These are phyloP conservation scores for Notothenia rossii DNA, from an alignment of 2,113 vertebrate species.

Conservation along the genomic window DNA sequence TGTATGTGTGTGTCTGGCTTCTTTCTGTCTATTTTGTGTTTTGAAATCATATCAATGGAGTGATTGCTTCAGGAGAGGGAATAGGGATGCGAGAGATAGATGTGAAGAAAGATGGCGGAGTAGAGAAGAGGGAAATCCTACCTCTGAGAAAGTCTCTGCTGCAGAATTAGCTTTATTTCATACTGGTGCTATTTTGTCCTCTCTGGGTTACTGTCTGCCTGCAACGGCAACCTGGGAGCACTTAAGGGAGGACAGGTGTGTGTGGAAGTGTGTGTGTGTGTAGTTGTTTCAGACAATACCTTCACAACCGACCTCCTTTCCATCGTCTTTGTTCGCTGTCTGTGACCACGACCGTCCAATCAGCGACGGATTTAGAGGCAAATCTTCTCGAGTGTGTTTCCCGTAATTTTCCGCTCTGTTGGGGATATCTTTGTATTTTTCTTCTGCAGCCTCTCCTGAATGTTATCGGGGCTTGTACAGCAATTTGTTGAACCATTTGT, in stretches of 20 bases:
- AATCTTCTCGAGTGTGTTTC: conserved; percentile 40
- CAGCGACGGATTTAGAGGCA: conserved; percentile 12
- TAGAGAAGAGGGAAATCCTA: conserved; percentile 32
- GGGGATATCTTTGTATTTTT: conserved; percentile 55
- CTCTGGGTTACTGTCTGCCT: conserved; percentile 51
- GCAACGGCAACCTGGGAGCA: conserved; percentile 48
- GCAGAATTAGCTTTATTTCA: conserved; percentile 80
- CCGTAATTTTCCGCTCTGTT: conserved; percentile 44
- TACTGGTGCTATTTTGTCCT: conserved; percentile 79
- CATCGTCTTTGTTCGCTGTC: conserved; percentile 12
- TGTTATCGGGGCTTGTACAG: conserved; percentile 41
- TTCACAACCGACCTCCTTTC: conserved; percentile 6
- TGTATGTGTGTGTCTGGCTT: conserved; percentile 52
- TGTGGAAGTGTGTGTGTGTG: conserved; percentile 9
- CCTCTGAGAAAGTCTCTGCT: conserved; percentile 58
- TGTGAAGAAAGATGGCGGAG: neutral
- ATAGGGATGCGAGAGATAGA: conserved; percentile 25
- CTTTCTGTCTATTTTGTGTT: conserved; percentile 45
- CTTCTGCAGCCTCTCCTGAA: conserved; percentile 45
- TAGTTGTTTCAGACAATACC: conserved; percentile 68
- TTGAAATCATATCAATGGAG: conserved; percentile 39
- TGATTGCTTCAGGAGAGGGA: conserved; percentile 43
- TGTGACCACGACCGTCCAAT: conserved; percentile 25
- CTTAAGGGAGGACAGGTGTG: conserved; percentile 33
- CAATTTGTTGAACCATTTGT: conserved; percentile 43